Conservation (phyloP, 92 coral and sea anemone genomes). For the Porites divaricata region DNA sequence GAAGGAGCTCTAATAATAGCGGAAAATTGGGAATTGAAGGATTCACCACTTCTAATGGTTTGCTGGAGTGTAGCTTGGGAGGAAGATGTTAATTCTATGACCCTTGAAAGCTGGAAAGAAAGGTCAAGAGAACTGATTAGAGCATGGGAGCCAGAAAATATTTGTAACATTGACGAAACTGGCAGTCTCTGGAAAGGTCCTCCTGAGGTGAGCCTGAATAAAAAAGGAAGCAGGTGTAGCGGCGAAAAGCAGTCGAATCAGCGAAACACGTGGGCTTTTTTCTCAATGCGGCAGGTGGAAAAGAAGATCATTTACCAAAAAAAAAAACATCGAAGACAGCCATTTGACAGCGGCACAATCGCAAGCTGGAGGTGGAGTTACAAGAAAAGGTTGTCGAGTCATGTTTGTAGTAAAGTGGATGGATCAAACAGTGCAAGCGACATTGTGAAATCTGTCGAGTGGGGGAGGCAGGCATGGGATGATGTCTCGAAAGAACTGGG, state of each 20-base stretch:
- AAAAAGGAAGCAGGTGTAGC: constrained; percentile 27
- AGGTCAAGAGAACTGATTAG: neutral
- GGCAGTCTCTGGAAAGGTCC: constrained; percentile 57
- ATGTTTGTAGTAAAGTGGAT: constrained; percentile 53
- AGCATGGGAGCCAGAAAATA: constrained; percentile 55
- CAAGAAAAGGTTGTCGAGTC: constrained; percentile 45
- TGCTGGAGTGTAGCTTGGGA: constrained; percentile 58
- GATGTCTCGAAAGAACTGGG: constrained; percentile 55
- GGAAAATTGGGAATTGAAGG: constrained; percentile 45
- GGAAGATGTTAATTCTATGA: constrained; percentile 51
- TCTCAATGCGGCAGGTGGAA: constrained; percentile 71
- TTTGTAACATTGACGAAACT: constrained; percentile 70
- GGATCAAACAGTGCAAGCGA: constrained; percentile 46
- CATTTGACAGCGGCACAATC: constrained; percentile 56
- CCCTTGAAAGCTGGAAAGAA: constrained; percentile 51
- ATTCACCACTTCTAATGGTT: constrained; percentile 61
- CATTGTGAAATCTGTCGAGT: constrained; percentile 61
- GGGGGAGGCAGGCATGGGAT: constrained; percentile 71
- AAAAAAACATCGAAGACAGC: constrained; percentile 49
- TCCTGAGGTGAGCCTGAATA: constrained; percentile 39
- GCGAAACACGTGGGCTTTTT: constrained; percentile 63
- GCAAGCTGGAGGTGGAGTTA: constrained; percentile 60
- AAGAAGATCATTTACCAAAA: constrained; percentile 59
- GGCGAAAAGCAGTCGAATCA: constrained; percentile 31
- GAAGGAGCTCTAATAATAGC: constrained; percentile 51